Evolutionary conservation across 2,113 vertebrate genomes (phyloP), one percentile per base, ranked within the genome.

Genomic region (Ifrita kowaldi): DNA sequence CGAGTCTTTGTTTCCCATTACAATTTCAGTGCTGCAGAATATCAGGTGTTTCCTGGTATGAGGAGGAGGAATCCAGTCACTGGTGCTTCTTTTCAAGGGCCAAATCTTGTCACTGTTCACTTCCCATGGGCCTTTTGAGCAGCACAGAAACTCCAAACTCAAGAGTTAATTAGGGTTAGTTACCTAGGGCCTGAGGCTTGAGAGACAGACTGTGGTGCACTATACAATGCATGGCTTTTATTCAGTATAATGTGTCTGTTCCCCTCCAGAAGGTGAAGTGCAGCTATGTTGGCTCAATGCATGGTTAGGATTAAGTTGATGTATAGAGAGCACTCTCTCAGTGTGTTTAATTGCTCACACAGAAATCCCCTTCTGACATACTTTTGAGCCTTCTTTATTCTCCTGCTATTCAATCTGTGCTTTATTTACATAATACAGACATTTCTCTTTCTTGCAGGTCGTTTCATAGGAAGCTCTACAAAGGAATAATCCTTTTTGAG

Each of bases 341-440:
- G 52, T 84, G 35, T 65, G 88, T 49, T 90, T 95, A 94, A 95
- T 91, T 88, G 75, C 70, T 90, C 46, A 15, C n/a, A 68, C 64
- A 84, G 84, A 87, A 93, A 74, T 86, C 71, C 52, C 65, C 1
- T 32, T 68, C 73, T 81, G 83, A 87, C 68, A 59, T 1, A 52
- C 41, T 73, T 86, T 93, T 89, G 56, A 90, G 47, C 64, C 35
- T 60, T 75, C 73, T 78, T 56, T 92, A 16, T 76, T 85, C 70
- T 89, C 57, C 30, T 52, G 53, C 87, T 93, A 81, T 41, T 90
- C 80, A 67, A 5, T 86, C 65, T 74, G 53, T 52, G 56, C 60
- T 96, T 93, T 90, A 94, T 92, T 92, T 96, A 92, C 73, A 71
- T 95, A 96, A 92, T 75, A 90, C 68, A 92, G 83, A 21, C 73